These are phyloP conservation scores for Hippotragus niger DNA, from an alignment of 2,113 vertebrate species.

Conservation along the genomic window DNA sequence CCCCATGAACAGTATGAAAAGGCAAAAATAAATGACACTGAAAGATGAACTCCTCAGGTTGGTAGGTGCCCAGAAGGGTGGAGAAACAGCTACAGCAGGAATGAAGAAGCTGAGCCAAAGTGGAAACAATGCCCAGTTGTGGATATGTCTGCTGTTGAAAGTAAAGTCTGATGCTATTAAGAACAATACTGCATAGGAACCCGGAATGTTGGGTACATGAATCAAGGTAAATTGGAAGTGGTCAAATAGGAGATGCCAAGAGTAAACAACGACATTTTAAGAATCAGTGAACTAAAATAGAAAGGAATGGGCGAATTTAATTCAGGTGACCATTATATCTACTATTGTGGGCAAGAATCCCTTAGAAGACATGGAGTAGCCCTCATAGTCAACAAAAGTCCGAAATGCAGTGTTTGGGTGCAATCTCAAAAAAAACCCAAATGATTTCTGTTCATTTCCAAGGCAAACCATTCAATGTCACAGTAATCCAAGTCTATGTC, in stretches of 20 bases:
- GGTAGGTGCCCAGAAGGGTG: background rate
- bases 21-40: background rate
- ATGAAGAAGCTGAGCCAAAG: background rate
- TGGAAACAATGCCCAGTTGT: background rate
- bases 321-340: background rate
- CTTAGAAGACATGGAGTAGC: background rate
- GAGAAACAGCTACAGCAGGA: background rate
- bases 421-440: background rate
- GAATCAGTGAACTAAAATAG: background rate
- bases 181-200: background rate
- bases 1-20: background rate
- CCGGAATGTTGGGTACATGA: background rate
- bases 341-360: background rate
- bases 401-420: background rate
- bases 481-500: background rate
- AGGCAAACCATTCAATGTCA: background rate
- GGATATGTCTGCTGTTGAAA: background rate
- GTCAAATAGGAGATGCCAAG: background rate
- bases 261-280: background rate
- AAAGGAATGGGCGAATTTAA: background rate
- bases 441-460: background rate
- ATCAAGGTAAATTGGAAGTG: background rate
- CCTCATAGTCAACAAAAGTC: background rate
- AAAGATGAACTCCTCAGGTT: background rate
- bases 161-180: background rate